These are phyloP conservation scores for Nematostella vectensis DNA, from an alignment of 92 coral and sea anemone species.

Conservation along the genomic window DNA sequence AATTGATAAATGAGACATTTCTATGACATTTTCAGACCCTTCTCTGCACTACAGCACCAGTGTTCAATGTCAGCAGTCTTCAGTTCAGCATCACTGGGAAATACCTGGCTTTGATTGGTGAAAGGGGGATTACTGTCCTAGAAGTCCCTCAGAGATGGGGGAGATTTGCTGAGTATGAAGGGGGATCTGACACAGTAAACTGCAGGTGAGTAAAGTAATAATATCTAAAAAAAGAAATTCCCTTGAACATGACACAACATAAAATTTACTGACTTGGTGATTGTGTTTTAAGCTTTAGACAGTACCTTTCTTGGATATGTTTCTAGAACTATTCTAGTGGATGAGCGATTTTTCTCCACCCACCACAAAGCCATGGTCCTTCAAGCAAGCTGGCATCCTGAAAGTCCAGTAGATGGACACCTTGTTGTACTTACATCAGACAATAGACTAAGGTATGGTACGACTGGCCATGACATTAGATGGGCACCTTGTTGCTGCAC, in stretches of 20 bases:
- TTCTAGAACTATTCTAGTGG: slow-evolving; percentile 66
- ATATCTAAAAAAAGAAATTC: not conserved
- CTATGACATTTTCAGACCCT: slow-evolving; percentile 44
- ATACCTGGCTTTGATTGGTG: slow-evolving; percentile 75
- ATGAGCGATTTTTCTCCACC: slow-evolving; percentile 76
- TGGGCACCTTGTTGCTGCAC: too few relatives aligned
- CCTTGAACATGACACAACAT: too few relatives aligned
- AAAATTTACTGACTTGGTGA: too few relatives aligned
- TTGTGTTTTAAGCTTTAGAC: too few relatives aligned
- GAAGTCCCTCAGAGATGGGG: slow-evolving; percentile 96
- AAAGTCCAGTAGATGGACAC: slow-evolving; percentile 68
- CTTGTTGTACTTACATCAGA: slow-evolving; percentile 84
- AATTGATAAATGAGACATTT: too few relatives aligned
- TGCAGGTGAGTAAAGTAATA: slow-evolving; percentile 54
- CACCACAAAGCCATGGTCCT: slow-evolving; percentile 56
- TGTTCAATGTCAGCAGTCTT: slow-evolving; percentile 57
- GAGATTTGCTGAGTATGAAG: slow-evolving; percentile 90
- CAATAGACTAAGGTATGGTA: slow-evolving; percentile 67
- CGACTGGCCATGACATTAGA: not conserved
- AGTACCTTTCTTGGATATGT: not conserved
- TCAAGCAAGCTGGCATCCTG: slow-evolving; percentile 95
- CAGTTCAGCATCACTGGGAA: slow-evolving; percentile 67
- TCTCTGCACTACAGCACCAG: slow-evolving; percentile 61
- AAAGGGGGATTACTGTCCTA: slow-evolving; percentile 66
- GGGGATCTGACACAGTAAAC: slow-evolving; percentile 58